A percentile compares a stretch with the other conserved stretches of the same genome.
These are phyloP conservation scores for Leptoteleia sp. DNA, from an alignment of 1,140 invertebrate species.

Conservation along the genomic window DNA sequence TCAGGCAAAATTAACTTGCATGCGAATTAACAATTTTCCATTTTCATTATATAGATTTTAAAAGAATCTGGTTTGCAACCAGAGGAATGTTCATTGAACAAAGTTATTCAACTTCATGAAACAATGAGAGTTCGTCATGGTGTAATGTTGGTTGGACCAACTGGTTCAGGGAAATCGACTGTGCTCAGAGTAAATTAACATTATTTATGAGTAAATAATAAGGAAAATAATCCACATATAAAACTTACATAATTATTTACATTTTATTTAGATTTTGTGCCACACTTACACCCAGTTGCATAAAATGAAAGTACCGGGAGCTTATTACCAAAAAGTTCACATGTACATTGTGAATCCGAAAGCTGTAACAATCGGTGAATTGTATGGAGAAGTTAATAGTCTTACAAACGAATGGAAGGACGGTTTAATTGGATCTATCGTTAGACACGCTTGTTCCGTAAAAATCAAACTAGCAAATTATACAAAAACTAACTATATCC, in stretches of 20 bases:
- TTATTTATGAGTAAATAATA: no score
- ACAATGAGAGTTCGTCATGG: conserved; percentile 96
- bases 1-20: no score
- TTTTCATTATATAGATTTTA: conserved; percentile 76
- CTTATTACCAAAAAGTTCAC: conserved; percentile 84
- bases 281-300: conserved; percentile 84
- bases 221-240: no score
- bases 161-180: conserved; percentile 90
- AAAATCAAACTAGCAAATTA: conserved; percentile 23
- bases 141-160: conserved; percentile 95
- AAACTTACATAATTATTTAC: neutral
- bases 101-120: conserved; percentile 93
- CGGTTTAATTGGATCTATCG: conserved; percentile 88
- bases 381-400: conserved; percentile 93
- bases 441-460: conserved; percentile 86
- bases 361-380: conserved; percentile 91
- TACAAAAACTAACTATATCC: no score
- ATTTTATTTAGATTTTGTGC: conserved; percentile 82
- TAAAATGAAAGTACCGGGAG: conserved; percentile 81
- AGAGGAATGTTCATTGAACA: conserved; percentile 84
- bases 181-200: conserved; percentile 83
- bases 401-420: conserved; percentile 95
- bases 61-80: conserved; percentile 83
- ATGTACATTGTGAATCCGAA: conserved; percentile 93
- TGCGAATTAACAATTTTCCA: no score